Conservation (phyloP, 2,797 vertebrate genomes). For the Myiotriccus ornatus region DNA sequence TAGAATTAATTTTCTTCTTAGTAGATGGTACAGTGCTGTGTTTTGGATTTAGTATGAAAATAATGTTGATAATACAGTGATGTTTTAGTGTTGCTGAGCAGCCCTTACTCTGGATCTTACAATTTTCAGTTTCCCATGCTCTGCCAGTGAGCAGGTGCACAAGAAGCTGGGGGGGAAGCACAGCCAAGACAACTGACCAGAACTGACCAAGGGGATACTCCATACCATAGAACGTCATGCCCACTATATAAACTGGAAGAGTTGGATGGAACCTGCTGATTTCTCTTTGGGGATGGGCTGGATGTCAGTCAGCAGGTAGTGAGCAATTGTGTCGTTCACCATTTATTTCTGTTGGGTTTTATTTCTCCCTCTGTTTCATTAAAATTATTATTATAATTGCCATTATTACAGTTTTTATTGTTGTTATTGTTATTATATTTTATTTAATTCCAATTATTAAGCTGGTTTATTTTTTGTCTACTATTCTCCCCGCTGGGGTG, state of each 20-base stretch:
- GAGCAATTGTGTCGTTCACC: not conserved
- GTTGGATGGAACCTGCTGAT: not conserved
- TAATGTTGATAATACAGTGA: not conserved
- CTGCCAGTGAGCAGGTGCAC: not conserved
- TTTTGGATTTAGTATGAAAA: not conserved
- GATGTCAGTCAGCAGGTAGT: not conserved
- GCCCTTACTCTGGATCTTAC: too few species aligned
- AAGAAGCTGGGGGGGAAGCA: not conserved
- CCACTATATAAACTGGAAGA: not conserved
- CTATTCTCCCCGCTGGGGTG: not conserved
- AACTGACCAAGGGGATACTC: not conserved
- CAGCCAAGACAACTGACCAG: not conserved
- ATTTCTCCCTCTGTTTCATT: not conserved
- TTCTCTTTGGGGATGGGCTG: not conserved
- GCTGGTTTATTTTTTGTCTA: not conserved
- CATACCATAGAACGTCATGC: fast-evolving
- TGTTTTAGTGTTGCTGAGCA: not conserved
- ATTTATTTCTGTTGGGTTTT: not conserved
- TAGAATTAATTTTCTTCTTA: not conserved
- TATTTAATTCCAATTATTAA: not conserved
- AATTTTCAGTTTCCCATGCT: not conserved
- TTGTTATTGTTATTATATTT: not conserved
- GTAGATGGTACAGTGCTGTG: not conserved
- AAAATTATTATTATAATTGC: not conserved
- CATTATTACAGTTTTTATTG: not conserved